Evolutionary conservation across 2,888 invertebrate species (phyloP).

Genomic region (Pachydiplax longipennis): DNA sequence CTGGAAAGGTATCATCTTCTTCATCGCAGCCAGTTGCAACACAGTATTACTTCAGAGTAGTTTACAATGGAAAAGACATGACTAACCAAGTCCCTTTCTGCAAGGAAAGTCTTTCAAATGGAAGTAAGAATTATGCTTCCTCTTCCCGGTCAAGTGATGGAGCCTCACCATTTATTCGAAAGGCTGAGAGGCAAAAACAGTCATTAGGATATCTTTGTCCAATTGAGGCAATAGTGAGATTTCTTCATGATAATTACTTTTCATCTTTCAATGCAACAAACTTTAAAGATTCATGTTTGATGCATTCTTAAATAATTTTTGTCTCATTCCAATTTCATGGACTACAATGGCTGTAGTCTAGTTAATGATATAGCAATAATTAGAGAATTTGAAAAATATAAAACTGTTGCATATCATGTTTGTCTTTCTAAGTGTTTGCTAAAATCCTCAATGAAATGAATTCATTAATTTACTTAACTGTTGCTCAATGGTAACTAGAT

Average conservation of each 20-base stretch:
- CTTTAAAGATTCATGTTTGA: slow-evolving; percentile 80
- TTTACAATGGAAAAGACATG: slow-evolving; percentile 87
- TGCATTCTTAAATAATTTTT: slow-evolving; percentile 47
- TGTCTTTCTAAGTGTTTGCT: slow-evolving; percentile 7
- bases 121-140: slow-evolving; percentile 16
- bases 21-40: slow-evolving; percentile 62
- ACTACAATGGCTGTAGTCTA: background rate
- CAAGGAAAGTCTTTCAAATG: slow-evolving; percentile 59
- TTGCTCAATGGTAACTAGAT: too few relatives aligned
- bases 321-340: background rate
- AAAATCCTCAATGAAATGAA: background rate
- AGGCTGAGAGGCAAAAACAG: slow-evolving; percentile 23
- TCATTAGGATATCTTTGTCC: slow-evolving; percentile 69
- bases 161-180: slow-evolving; percentile 17
- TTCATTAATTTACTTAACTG: too few relatives aligned
- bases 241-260: slow-evolving; percentile 88
- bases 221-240: slow-evolving; percentile 85
- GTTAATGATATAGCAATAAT: background rate
- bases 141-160: background rate
- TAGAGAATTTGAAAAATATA: background rate
- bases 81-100: slow-evolving; percentile 85
- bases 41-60: slow-evolving; percentile 81
- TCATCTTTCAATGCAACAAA: slow-evolving; percentile 83
- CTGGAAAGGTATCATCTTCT: background rate
- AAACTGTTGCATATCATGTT: background rate